These are phyloP conservation scores for Erpetoichthys calabaricus DNA, from an alignment of 2,797 vertebrate species.

Conservation along the genomic window DNA sequence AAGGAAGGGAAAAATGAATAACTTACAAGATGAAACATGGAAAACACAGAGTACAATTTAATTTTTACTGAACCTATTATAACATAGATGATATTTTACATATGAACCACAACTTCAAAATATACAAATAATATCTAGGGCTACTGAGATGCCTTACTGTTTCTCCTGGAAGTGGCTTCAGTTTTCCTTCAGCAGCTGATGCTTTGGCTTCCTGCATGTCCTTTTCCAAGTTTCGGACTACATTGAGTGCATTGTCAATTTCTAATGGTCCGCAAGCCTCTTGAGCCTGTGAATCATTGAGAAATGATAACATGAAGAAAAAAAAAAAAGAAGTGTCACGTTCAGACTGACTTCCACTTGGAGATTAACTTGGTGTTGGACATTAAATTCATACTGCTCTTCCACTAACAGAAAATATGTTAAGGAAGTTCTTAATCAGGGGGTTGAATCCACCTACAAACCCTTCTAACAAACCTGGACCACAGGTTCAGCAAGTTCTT, in stretches of 20 bases:
- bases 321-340: too few species aligned
- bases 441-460: too few species aligned
- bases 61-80: too few species aligned
- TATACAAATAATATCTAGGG: background rate
- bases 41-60: too few species aligned
- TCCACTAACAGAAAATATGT: too few species aligned
- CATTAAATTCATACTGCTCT: too few species aligned
- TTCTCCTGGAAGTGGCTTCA: conserved; percentile 83
- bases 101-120: background rate
- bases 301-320: too few species aligned
- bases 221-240: conserved; percentile 76
- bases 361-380: too few species aligned
- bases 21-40: too few species aligned
- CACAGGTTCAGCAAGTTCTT: rapidly evolving
- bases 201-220: conserved; percentile 81
- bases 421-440: too few species aligned
- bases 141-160: conserved; percentile 49
- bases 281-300: conserved; percentile 57
- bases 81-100: background rate
- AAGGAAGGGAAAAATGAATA: too few species aligned
- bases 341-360: too few species aligned
- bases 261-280: conserved; percentile 89
- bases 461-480: background rate
- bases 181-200: conserved; percentile 74
- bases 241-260: conserved; percentile 80